Evolutionary conservation across 2,888 invertebrate genomes (phyloP), one percentile per base, ranked within the genome.

Genomic region (Rhagonycha fulva): DNA sequence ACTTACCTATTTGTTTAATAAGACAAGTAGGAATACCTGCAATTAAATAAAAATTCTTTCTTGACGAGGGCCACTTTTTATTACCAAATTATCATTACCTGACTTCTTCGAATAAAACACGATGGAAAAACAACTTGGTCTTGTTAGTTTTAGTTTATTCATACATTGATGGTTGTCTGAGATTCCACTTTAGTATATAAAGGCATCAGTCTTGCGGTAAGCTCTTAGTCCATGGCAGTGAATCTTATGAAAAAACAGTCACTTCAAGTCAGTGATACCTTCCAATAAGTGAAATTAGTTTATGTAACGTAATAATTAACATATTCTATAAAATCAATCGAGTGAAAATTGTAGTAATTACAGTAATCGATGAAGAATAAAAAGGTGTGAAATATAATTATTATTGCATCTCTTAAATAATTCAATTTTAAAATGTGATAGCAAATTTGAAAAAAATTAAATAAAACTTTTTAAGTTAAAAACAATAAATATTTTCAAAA

Each of bases 111-210:
- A 67, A 72, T 47, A 60, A 72, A 63, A 62, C 61, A 19, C 23
- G 32, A 71, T 63, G 32, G 32, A 12, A 71, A 63, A 24, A 70
- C 62, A 66, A 70, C 70, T 70, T 24, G 14, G 30, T 72, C 47
- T 67, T 72, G 72, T 72, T 72, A 26, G n/a, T 72, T 24, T 24
- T 72, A 72, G 26, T 72, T 72, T 19, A 67, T 72, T 47, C 19
- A 67, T 30, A 62, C 62, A 11, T 26, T 60, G 28, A 71, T 62
- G 61, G 63, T 47, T 66, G 71, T 66, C 71, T 24, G 66, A 14
- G 71, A 32, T 32, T 71, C 71, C 47, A 71, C 71, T 26, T 66
- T 63, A 47, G 30, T 71, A 67, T 72, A 72, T 68, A 72, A 66
- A 72, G 26, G 30, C 30, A 61, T 61, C 72, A 67, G 61, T 66